Evolutionary conservation across 2,888 invertebrate species (phyloP).

Genomic region (Chirona hameri): DNA sequence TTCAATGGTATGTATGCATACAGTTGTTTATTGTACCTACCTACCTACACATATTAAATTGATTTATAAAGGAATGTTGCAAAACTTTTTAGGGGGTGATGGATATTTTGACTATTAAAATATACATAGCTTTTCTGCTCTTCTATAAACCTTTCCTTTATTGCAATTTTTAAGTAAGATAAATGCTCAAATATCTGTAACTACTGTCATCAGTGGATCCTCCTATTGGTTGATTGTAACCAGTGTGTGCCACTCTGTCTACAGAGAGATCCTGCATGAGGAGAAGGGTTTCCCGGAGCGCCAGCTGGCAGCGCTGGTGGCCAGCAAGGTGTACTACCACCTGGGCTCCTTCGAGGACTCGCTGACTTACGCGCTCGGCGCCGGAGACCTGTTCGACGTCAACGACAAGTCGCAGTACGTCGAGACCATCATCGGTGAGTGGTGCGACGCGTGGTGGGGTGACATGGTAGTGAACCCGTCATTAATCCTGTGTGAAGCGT

Average conservation of each 20-base stretch:
- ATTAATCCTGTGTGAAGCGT: too few species aligned
- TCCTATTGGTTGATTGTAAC: not conserved
- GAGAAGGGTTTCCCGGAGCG: constrained; percentile 78
- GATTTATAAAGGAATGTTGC: too few species aligned
- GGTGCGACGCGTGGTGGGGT: not conserved
- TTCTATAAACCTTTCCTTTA: not conserved
- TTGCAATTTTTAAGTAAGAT: not conserved
- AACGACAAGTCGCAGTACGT: constrained; percentile 92
- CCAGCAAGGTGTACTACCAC: constrained; percentile 98
- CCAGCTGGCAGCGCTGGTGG: constrained; percentile 91
- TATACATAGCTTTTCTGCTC: too few species aligned
- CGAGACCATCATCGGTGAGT: constrained; percentile 80
- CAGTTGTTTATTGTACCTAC: too few species aligned
- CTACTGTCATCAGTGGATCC: not conserved
- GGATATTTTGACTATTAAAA: too few species aligned
- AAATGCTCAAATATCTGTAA: constrained; percentile 13
- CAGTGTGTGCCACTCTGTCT: not conserved
- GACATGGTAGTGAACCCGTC: too few species aligned
- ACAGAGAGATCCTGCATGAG: constrained; percentile 83
- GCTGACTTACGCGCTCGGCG: constrained; percentile 92
- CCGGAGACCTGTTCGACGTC: constrained; percentile 91
- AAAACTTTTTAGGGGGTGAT: too few species aligned
- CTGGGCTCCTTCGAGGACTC: constrained; percentile 96
- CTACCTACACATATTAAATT: too few species aligned
- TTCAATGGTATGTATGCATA: too few species aligned